Evolutionary conservation across 2,888 invertebrate genomes (phyloP), one percentile per base, ranked within the genome.

Genomic region (Patella pellucida): DNA sequence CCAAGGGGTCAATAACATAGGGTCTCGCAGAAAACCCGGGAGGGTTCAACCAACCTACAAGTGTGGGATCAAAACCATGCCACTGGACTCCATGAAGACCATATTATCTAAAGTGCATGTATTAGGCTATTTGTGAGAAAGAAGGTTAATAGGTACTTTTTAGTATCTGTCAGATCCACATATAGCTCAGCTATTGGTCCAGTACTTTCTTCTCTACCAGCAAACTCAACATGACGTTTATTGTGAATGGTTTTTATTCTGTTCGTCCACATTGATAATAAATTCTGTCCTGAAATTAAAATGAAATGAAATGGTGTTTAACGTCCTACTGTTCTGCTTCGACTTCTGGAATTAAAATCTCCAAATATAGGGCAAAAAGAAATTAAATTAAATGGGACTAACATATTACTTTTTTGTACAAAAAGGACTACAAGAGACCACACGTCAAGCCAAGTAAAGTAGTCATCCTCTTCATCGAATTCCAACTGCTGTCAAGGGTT

Each of bases 211-310:
- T 79, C 73, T 74, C 94, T 89, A 0, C 94, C 94, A 52, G 92
- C 91, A 88, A 95, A 94, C 70, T 94, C 94, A 15, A 93, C 91
- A 54, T 93, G 93, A 74, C 93, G 92, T 15, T 92, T 91, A 0
- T 91, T 87, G 75, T 91, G 89, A 11, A 91, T 88, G 3, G 86
- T 81, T 67, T 89, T 89, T 19, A 92, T 90, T 84, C 83, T 94
- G 91, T 90, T 94, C 90, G 88, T 94, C 94, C 94, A 96, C 88
- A 91, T 94, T 87, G 88, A 95, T 91, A 89, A 93, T 89, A 94
- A 93, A 92, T 87, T 90, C 78, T 87, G 86, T 14, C 87, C 86
- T 85, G 76, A 67, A 73, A 41, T 41, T 41, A 31, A 31, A 31
- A 31, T 31, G 27, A 27, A 27, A 27, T 27, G 27, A n/a, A n/a